Conservation (phyloP, 2,888 invertebrate genomes). For the Drosophila paranaensis region DNA sequence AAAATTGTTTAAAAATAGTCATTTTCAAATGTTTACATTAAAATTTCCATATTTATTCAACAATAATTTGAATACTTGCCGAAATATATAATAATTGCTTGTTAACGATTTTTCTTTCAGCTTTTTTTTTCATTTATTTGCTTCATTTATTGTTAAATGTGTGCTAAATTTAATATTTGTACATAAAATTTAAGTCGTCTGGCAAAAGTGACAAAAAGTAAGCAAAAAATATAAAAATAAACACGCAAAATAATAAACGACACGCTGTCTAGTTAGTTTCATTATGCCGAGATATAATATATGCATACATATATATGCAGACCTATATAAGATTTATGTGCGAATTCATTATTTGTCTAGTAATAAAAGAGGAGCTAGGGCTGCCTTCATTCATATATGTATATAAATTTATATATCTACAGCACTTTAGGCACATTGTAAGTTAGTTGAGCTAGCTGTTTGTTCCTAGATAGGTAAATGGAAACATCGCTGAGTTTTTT, state of each 20-base stretch:
- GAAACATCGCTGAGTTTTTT: constrained; percentile 4
- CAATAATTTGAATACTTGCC: neutral
- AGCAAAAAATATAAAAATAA: constrained; percentile 11
- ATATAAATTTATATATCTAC: neutral
- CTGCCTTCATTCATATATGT: neutral
- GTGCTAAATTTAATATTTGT: constrained; percentile 48
- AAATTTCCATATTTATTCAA: neutral
- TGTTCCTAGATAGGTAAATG: constrained; percentile 4
- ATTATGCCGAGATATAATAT: constrained; percentile 1
- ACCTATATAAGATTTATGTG: constrained; percentile 9
- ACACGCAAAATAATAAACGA: constrained; percentile 36
- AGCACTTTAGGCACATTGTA: neutral
- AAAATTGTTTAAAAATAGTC: neutral
- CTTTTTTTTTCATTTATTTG: constrained; percentile 31
- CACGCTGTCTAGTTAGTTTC: constrained; percentile 53
- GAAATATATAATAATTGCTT: constrained; percentile 6
- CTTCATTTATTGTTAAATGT: constrained; percentile 43
- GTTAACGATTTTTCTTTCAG: constrained; percentile 22
- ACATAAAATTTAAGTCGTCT: constrained; percentile 41
- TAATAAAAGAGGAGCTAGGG: neutral
- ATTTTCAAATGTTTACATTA: neutral
- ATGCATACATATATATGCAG: neutral
- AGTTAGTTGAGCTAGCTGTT: neutral
- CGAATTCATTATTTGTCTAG: constrained; percentile 3
- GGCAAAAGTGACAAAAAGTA: constrained; percentile 36